Evolutionary conservation across 1,140 invertebrate species (phyloP).

Genomic region (Riptortus pedestris): DNA sequence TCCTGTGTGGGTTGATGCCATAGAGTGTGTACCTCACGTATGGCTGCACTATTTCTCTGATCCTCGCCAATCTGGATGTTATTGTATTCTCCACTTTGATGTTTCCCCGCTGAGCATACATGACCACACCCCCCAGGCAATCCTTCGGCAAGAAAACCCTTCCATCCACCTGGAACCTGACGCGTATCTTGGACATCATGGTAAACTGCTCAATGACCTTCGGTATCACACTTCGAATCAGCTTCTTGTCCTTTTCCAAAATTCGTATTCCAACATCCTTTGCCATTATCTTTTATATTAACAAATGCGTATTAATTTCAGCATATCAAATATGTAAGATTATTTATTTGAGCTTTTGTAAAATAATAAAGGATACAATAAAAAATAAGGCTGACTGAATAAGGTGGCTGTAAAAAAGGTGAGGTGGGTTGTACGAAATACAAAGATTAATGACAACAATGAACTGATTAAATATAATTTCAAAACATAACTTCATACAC

Average conservation of each 20-base stretch:
- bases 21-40: conserved; percentile 1
- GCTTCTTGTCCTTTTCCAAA: not conserved
- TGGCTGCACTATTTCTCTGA: not conserved
- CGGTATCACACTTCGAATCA: not conserved
- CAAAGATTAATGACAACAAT: too few species aligned
- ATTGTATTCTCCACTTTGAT: conserved; percentile 3
- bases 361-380: too few species aligned
- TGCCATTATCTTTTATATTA: too few species aligned
- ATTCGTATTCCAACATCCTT: not conserved
- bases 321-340: too few species aligned
- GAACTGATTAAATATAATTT: too few species aligned
- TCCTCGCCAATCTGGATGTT: not conserved
- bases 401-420: too few species aligned
- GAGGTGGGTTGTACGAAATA: too few species aligned
- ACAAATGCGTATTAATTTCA: too few species aligned
- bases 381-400: too few species aligned
- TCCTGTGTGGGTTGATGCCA: not conserved
- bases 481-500: too few species aligned
- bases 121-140: not conserved
- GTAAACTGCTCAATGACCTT: not conserved
- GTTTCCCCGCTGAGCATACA: not conserved
- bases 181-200: not conserved
- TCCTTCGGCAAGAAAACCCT: not conserved
- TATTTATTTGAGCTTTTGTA: too few species aligned
- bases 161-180: conserved; percentile 3